Base-by-base conservation (phyloP, 1,140 invertebrate genomes). In the Drosophila nikananu region DNA sequence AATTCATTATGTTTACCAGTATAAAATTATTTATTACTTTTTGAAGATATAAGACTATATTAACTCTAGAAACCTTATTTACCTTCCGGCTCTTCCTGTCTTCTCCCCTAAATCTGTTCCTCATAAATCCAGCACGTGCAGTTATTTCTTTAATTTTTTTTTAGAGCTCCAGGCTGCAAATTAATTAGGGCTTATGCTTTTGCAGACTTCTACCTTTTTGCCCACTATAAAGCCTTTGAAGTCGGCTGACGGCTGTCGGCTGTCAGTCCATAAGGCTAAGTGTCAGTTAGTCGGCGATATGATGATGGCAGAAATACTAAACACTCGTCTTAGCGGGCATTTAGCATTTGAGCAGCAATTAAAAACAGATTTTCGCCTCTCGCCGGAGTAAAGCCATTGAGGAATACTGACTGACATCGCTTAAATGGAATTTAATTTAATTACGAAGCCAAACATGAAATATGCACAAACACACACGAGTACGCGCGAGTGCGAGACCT, bases 401-500 rank as follows among this genome's bases (percentile, higher is more conserved):
- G 49, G 64, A 71, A 70, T 57, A 15, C 54, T 25, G 67, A 48
- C 67, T 39, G 67, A 55, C 67, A 66, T 49, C 42, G 37, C 62
- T 61, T 49, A 64, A 83, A 80, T 80, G 64, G 82, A 83, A 80
- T 67, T 73, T 67, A 83, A 89, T 83, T 87, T 77, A 87, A 80
- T 86, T 86, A 77, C 72, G 66, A 71, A 58, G 35, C 61, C 25
- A 62, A 78, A 65, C 83, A 83, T 83, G 65, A 79, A 72, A 72
- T 79, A 76, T 61, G 58, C 37, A 25, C 57, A 49, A 19, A 37
- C 35, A 37, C 27, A 60, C 17, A 51, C 58, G 17, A 41, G 42
- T 27, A 30, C 48, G 25, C 41, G 25, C 25, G 32, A 55, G 30
- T 39, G 15, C 9, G 35, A 39, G 54, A 46, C 51, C 59, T 64